phyloP scores from a whole-genome alignment of 2,113 vertebrate genomes.

The Xenopus borealis region DNA sequence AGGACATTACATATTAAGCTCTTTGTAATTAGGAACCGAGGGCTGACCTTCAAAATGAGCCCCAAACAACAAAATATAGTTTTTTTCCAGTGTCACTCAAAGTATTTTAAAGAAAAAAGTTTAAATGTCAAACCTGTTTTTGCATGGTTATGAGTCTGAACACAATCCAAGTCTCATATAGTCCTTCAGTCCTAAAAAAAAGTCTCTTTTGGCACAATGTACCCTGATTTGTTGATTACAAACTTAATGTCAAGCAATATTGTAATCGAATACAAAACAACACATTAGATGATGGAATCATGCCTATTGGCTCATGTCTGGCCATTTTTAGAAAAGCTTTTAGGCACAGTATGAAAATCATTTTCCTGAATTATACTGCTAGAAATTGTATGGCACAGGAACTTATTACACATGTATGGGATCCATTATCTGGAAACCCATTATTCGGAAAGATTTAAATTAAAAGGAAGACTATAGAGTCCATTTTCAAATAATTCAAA shows the following conservation, averaged over 20 bases:
- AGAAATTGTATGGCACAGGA: slow-evolving; percentile 18
- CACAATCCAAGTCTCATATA: slow-evolving; percentile 13
- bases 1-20: slow-evolving; percentile 15
- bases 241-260: slow-evolving; percentile 32
- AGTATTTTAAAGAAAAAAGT: slow-evolving; percentile 1
- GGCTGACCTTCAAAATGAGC: slow-evolving; percentile 20
- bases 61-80: slow-evolving; percentile 1
- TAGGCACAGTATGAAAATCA: slow-evolving; percentile 4
- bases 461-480: too few species aligned
- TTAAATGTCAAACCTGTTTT: not conserved
- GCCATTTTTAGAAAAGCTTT: slow-evolving; percentile 31
- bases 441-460: too few species aligned
- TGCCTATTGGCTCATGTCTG: slow-evolving; percentile 19
- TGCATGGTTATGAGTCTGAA: slow-evolving; percentile 21
- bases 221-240: slow-evolving; percentile 34
- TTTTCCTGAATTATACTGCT: slow-evolving; percentile 16
- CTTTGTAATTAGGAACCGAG: slow-evolving; percentile 1
- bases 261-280: slow-evolving; percentile 24
- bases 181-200: slow-evolving; percentile 21
- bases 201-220: slow-evolving; percentile 20
- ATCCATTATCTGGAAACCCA: too few species aligned
- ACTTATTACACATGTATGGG: too few species aligned
- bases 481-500: too few species aligned
- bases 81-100: not conserved
- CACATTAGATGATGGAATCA: slow-evolving; percentile 32